Percentiles rank a stretch among this genome's conserved stretches.
phyloP scores from a whole-genome alignment of 2,888 invertebrate genomes.

The Cantharis rufa region DNA sequence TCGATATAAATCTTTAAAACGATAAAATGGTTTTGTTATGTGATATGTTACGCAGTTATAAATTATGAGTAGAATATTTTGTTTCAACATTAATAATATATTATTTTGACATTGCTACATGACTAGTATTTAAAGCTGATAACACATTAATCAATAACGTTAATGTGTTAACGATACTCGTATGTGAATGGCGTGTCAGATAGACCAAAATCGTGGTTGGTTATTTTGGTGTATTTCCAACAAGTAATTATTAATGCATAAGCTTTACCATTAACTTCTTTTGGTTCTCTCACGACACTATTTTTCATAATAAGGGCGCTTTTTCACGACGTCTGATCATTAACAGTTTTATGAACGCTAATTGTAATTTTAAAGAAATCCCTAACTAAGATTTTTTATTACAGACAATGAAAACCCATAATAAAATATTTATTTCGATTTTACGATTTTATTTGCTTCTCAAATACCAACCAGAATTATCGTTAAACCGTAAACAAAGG shows the following conservation, averaged over 20 bases:
- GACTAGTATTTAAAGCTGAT: constrained; percentile 8
- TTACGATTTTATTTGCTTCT: too few species aligned
- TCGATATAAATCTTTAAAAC: neutral
- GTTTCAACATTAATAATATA: constrained; percentile 10
- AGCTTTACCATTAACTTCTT: neutral
- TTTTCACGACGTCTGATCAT: neutral
- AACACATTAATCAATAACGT: constrained; percentile 9
- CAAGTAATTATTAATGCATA: neutral
- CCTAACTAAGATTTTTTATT: neutral
- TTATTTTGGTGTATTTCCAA: neutral
- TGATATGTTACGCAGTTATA: neutral
- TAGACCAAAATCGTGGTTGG: constrained; percentile 4
- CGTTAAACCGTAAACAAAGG: too few species aligned
- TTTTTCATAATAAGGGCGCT: neutral
- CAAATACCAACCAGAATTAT: too few species aligned
- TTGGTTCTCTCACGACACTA: neutral
- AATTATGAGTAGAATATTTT: neutral
- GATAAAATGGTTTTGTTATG: neutral
- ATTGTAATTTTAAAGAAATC: neutral
- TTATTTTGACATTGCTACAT: constrained; percentile 1
- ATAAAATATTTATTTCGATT: too few species aligned
- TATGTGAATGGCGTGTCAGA: neutral
- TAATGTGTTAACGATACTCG: constrained; percentile 3
- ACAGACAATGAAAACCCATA: too few species aligned
- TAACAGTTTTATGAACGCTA: neutral